A percentile compares a stretch with the other conserved stretches of the same genome.
phyloP scores from a whole-genome alignment of 2,797 vertebrate genomes.

The Bryconaethiops microstoma region DNA sequence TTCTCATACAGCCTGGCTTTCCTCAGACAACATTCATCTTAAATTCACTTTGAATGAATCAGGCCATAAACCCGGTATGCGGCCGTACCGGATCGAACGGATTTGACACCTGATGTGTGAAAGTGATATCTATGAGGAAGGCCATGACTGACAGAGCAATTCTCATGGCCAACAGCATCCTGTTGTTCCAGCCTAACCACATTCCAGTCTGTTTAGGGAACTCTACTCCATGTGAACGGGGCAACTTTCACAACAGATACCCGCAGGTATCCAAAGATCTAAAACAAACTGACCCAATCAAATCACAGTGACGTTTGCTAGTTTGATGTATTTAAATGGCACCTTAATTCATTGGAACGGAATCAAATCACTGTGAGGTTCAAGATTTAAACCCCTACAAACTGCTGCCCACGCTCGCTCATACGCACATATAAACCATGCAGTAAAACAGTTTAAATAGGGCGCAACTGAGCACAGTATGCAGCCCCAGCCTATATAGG shows the following conservation, averaged over 20 bases:
- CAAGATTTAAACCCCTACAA: background rate
- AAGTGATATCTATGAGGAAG: conserved; percentile 28
- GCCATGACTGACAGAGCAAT: conserved; percentile 29
- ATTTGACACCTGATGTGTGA: background rate
- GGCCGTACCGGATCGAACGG: background rate
- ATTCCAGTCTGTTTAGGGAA: conserved; percentile 56
- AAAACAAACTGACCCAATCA: background rate
- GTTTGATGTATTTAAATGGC: background rate
- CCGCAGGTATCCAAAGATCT: background rate
- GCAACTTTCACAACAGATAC: background rate
- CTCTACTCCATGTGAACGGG: background rate
- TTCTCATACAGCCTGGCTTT: background rate
- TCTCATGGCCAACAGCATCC: conserved; percentile 24
- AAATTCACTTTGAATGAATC: background rate
- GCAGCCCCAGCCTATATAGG: conserved; percentile 22
- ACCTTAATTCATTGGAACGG: background rate
- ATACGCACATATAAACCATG: background rate
- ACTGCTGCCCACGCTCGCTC: background rate
- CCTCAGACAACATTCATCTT: background rate
- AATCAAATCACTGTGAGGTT: background rate
- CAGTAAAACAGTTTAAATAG: background rate
- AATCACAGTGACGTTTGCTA: too few relatives aligned
- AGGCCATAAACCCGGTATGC: background rate
- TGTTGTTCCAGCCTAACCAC: conserved; percentile 53
- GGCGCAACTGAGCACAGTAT: background rate